Evolutionary conservation across 1,140 invertebrate species (phyloP).

Genomic region (Palaemon carinicauda): DNA sequence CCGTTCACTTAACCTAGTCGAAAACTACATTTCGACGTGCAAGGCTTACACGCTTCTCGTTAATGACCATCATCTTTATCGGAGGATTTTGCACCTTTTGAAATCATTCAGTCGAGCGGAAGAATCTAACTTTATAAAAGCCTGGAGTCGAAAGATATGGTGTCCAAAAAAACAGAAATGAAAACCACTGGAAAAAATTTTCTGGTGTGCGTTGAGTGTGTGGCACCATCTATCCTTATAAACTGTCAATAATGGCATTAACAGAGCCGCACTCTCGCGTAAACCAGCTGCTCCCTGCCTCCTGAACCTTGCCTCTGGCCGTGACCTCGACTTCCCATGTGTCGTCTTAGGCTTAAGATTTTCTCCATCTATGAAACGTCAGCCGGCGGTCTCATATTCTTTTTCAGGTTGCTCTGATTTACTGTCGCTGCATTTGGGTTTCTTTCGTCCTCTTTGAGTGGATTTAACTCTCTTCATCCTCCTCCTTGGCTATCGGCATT

Average conservation of each 20-base stretch:
- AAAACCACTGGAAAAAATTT: slow-evolving; percentile 42
- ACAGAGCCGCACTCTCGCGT: slow-evolving; percentile 44
- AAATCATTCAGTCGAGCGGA: neutral
- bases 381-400: neutral
- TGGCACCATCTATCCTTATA: slow-evolving; percentile 53
- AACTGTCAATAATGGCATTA: slow-evolving; percentile 56
- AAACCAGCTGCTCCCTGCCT: slow-evolving; percentile 41
- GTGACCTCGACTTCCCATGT: neutral
- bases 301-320: slow-evolving; percentile 8
- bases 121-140: neutral
- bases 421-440: too few species aligned
- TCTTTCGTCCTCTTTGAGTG: too few species aligned
- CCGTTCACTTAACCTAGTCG: too few species aligned
- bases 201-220: slow-evolving; percentile 41
- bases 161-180: slow-evolving; percentile 24
- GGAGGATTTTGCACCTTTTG: too few species aligned
- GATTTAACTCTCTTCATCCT: too few species aligned
- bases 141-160: too few species aligned
- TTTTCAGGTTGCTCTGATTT: neutral
- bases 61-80: too few species aligned
- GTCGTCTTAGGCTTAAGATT: neutral
- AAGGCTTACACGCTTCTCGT: too few species aligned
- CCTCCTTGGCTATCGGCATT: neutral
- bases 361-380: neutral
- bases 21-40: too few species aligned